Percentiles rank a stretch among this genome's conserved stretches.
Conservation (phyloP, 2,888 invertebrate species). For the Stenchaetothrips biformis region DNA sequence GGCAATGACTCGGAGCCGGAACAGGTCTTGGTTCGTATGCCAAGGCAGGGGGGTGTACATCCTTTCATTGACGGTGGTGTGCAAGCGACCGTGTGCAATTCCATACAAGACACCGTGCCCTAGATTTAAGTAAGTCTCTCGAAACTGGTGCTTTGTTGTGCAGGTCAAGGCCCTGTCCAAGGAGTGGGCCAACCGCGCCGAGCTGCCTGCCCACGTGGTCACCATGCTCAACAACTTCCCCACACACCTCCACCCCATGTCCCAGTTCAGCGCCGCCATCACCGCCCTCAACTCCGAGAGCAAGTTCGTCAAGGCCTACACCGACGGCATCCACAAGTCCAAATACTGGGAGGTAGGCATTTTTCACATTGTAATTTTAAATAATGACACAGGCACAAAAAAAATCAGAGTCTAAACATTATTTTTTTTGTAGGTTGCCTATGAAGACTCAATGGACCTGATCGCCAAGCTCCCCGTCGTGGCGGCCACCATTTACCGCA, state of each 20-base stretch:
- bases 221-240: conserved; percentile 90
- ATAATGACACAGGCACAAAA: not conserved
- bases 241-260: conserved; percentile 85
- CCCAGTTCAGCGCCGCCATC: conserved; percentile 86
- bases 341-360: conserved; percentile 80
- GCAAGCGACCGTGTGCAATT: too few species aligned
- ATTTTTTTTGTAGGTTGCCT: conserved; percentile 56
- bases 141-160: not conserved
- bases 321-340: conserved; percentile 78
- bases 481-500: conserved; percentile 91
- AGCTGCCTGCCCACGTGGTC: conserved; percentile 87
- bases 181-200: conserved; percentile 84
- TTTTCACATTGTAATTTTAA: not conserved
- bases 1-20: too few species aligned
- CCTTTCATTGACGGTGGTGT: too few species aligned
- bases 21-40: too few species aligned
- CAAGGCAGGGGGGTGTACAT: too few species aligned
- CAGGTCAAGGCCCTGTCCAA: conserved; percentile 68
- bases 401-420: not conserved
- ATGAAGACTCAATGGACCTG: conserved; percentile 91
- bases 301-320: conserved; percentile 84
- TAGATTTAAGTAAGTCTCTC: too few species aligned
- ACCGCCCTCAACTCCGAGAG: conserved; percentile 90
- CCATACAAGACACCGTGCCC: too few species aligned
- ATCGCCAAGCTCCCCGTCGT: conserved; percentile 92